Evolutionary conservation across 1,140 invertebrate genomes (phyloP).

Genomic region (Bombus haemorrhoidalis): DNA sequence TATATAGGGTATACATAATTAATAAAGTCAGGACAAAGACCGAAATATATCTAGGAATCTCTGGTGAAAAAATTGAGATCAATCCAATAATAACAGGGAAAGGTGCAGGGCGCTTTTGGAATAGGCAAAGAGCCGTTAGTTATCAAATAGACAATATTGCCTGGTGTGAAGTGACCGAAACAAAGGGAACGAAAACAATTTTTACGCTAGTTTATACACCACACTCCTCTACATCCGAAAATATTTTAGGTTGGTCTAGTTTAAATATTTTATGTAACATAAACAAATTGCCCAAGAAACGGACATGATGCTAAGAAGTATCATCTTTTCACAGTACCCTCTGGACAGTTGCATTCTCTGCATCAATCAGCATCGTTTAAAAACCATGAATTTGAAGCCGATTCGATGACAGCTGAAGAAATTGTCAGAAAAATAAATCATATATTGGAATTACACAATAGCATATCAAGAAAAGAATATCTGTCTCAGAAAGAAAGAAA

Average conservation of each 20-base stretch:
- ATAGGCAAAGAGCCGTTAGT: constrained; percentile 87
- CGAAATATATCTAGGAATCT: constrained; percentile 93
- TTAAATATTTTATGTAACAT: background rate
- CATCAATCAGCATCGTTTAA: constrained; percentile 87
- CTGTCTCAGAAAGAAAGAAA: constrained; percentile 85
- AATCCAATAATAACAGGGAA: constrained; percentile 89
- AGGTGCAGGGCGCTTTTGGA: constrained; percentile 88
- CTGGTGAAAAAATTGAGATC: constrained; percentile 95
- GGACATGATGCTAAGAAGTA: background rate
- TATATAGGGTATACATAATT: constrained; percentile 87
- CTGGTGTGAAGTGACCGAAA: constrained; percentile 91
- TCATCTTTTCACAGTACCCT: constrained; percentile 72
- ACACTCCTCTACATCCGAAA: constrained; percentile 73
- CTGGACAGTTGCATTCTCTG: constrained; percentile 77
- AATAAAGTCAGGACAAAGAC: constrained; percentile 91
- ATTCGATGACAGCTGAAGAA: constrained; percentile 88
- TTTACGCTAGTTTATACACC: constrained; percentile 86
- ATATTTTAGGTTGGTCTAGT: constrained; percentile 73
- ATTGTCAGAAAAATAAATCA: constrained; percentile 94
- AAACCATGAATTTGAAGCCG: constrained; percentile 93
- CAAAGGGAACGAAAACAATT: constrained; percentile 85
- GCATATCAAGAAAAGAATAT: constrained; percentile 90
- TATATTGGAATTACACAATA: constrained; percentile 92
- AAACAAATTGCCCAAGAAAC: background rate
- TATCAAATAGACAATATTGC: constrained; percentile 93